A percentile compares a stretch with the other conserved stretches of the same genome.
These are phyloP conservation scores for Mesaphorura yosii DNA, from an alignment of 1,140 invertebrate genomes.

Conservation along the genomic window DNA sequence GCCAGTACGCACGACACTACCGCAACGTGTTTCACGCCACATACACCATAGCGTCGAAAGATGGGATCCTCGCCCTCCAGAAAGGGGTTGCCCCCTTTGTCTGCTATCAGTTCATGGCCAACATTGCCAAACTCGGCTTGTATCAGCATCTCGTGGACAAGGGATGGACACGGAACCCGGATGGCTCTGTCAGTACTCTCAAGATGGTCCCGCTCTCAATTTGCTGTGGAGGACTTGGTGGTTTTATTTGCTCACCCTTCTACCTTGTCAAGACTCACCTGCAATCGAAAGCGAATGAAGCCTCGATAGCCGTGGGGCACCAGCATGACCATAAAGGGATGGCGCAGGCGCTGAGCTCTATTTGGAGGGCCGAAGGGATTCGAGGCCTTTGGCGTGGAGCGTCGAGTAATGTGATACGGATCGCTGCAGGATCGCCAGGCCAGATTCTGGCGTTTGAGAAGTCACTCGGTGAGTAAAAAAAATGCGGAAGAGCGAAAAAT, in stretches of 20 bases:
- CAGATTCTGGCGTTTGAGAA: constrained; percentile 47
- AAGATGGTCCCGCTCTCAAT: constrained; percentile 49
- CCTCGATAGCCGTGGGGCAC: constrained; percentile 69
- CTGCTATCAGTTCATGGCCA: constrained; percentile 56
- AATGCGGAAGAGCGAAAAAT: no score
- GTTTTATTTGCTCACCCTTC: constrained; percentile 63
- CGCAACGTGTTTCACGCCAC: constrained; percentile 56
- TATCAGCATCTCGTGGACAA: constrained; percentile 61
- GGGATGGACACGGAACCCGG: constrained; percentile 53
- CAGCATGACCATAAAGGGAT: constrained; percentile 67
- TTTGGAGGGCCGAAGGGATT: constrained; percentile 58
- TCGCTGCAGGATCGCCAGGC: constrained; percentile 67
- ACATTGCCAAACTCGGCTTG: constrained; percentile 57
- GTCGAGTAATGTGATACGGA: constrained; percentile 56
- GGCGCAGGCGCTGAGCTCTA: constrained; percentile 49
- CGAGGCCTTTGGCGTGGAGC: constrained; percentile 64
- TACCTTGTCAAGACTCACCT: constrained; percentile 83
- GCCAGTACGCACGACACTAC: constrained; percentile 37
- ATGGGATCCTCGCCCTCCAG: constrained; percentile 64
- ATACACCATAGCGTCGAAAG: constrained; percentile 50
- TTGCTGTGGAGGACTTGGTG: constrained; percentile 56
- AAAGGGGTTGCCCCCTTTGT: constrained; percentile 75
- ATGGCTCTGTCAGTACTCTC: constrained; percentile 47
- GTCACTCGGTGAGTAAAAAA: constrained; percentile 5
- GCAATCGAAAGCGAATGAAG: constrained; percentile 62